Conservation (phyloP, 2,888 invertebrate genomes). For the Coenonympha glycerion region DNA sequence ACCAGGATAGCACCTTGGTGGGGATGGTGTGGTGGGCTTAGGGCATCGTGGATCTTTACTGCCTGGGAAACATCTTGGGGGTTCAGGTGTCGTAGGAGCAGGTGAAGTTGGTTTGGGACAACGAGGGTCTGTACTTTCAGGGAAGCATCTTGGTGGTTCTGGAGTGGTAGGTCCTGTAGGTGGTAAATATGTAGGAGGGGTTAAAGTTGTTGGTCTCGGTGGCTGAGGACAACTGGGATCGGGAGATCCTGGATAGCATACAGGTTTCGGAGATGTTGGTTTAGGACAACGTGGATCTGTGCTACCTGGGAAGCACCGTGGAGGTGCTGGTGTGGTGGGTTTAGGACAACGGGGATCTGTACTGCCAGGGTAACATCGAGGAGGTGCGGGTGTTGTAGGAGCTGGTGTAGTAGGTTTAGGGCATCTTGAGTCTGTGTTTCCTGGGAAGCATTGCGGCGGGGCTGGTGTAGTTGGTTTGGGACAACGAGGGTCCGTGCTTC, state of each 20-base stretch:
- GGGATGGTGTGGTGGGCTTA: too few species aligned
- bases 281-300: conserved; percentile 35
- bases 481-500: conserved; percentile 32
- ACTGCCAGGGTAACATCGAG: conserved; percentile 33
- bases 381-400: conserved; percentile 28
- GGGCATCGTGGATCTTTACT: conserved; percentile 29
- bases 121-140: conserved; percentile 50
- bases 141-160: conserved; percentile 42
- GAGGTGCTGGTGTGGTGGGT: conserved; percentile 34
- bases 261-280: conserved; percentile 27
- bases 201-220: conserved; percentile 30
- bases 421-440: conserved; percentile 36
- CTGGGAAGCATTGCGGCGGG: conserved; percentile 43
- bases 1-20: conserved; percentile 35
- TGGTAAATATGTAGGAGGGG: conserved; percentile 31
- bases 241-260: conserved; percentile 38
- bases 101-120: too few species aligned
- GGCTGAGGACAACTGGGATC: conserved; percentile 40
- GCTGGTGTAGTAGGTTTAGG: conserved; percentile 40
- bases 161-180: conserved; percentile 30
- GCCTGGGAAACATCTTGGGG: conserved; percentile 34
- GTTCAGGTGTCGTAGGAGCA: too few species aligned
- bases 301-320: conserved; percentile 38
- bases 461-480: conserved; percentile 33
- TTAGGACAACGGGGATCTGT: conserved; percentile 32